Base-by-base conservation (phyloP, 2,113 vertebrate species). In the Climacteris rufus region DNA sequence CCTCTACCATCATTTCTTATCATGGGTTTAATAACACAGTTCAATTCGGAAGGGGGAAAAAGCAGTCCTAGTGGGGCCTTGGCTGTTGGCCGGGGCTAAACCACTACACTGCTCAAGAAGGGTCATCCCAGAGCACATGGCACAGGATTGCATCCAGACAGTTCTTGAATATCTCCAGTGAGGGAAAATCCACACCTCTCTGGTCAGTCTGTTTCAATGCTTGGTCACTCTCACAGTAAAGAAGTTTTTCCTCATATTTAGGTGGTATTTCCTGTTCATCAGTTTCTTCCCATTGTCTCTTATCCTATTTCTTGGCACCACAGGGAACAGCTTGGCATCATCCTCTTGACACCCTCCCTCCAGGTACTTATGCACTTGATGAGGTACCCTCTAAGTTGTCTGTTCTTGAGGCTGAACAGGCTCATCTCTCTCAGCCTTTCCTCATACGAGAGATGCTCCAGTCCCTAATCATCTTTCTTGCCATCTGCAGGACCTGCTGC, bases 221-320 rank as follows among this genome's bases (percentile, higher is more conserved):
- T 45, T 0, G 0, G 11, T 53, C 39, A 60, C 9, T 11, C 45
- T 24, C 13, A 16, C 7, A 21, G 7, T 24, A n/a, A 61, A 35
- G 13, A 54, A 59, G 15, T 53, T 66, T 45, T 39, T 45, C 20
- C 11, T 60, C 19, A 33, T 49, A 16, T 25, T 53, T 13, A 7
- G 4, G 7, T 50, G 19, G n/a, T 50, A 37, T 25, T 50, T 37
- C 13, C 24, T 20, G 14, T 35, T 9, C 21, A 27, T 49, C 42
- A 24, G 3, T 56, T 57, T 65, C 30, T 65, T 15, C 24, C 25
- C 17, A 6, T 44, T 76, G 44, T 9, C 16, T 42, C 23, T n/a
- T 82, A 16, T 60, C 7, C 9, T 68, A 13, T 30, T n/a, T 7
- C 20, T 18, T 68, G 28, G 13, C 3, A 10, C 17, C 59, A 33